A percentile compares a stretch with the other conserved stretches of the same genome.
These are phyloP conservation scores for Calephelis virginiensis DNA, from an alignment of 1,140 invertebrate species.

Conservation along the genomic window DNA sequence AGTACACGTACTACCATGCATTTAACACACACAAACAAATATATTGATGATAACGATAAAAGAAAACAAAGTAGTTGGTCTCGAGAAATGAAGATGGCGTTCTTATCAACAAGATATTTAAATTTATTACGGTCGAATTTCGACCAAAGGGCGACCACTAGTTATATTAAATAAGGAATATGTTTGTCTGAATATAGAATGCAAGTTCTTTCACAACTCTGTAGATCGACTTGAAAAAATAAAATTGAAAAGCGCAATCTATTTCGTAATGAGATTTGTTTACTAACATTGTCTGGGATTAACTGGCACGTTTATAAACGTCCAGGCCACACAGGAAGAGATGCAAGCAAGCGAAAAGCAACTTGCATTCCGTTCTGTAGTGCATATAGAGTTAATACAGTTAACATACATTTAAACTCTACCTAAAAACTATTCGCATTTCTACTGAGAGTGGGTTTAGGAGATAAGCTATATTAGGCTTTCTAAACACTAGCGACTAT, in stretches of 20 bases:
- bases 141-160: too few relatives aligned
- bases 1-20: too few relatives aligned
- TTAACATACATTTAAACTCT: constrained; percentile 9
- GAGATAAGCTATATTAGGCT: constrained; percentile 11
- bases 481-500: too few relatives aligned
- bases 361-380: constrained; percentile 3
- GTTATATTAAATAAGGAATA: too few relatives aligned
- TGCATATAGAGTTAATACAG: constrained; percentile 8
- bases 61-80: too few relatives aligned
- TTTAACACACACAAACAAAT: too few relatives aligned
- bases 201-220: too few relatives aligned
- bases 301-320: constrained; percentile 14
- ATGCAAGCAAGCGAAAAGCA: constrained; percentile 13
- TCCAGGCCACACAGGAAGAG: constrained; percentile 14
- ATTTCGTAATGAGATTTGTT: constrained; percentile 7
- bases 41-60: too few relatives aligned
- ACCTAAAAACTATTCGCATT: constrained; percentile 14
- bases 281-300: constrained; percentile 12
- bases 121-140: too few relatives aligned
- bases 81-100: too few relatives aligned
- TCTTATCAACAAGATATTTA: too few relatives aligned
- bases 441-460: constrained; percentile 11
- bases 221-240: neutral
- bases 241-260: neutral
- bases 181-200: too few relatives aligned